Evolutionary conservation across 2,888 invertebrate genomes (phyloP).

Genomic region (Trachelus iudaicus): DNA sequence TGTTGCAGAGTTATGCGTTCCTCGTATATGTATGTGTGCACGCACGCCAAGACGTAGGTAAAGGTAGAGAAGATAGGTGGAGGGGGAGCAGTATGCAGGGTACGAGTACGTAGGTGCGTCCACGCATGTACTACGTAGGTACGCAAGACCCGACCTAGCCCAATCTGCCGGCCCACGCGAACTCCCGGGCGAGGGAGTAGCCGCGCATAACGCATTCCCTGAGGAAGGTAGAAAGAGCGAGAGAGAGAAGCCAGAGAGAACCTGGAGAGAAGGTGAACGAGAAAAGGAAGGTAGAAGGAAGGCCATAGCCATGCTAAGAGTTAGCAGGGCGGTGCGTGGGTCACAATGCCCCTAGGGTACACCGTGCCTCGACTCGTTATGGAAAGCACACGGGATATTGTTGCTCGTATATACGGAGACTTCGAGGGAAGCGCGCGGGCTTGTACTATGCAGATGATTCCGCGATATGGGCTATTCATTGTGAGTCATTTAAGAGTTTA

Average conservation of each 20-base stretch:
- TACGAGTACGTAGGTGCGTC: neutral
- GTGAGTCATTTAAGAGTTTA: conserved; percentile 58
- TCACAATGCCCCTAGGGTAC: conserved; percentile 55
- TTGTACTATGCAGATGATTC: conserved; percentile 62
- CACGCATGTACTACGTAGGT: conserved; percentile 15
- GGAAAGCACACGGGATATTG: conserved; percentile 54
- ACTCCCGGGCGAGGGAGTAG: conserved; percentile 46
- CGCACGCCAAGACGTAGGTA: conserved; percentile 9
- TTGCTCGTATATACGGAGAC: conserved; percentile 53
- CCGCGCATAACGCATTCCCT: conserved; percentile 43
- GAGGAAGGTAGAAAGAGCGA: conserved; percentile 27
- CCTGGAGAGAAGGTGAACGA: conserved; percentile 26
- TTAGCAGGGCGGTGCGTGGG: conserved; percentile 60
- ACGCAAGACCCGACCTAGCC: conserved; percentile 51
- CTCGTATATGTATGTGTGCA: conserved; percentile 11
- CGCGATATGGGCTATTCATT: conserved; percentile 60
- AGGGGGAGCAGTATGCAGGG: neutral
- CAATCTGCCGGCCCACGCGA: conserved; percentile 53
- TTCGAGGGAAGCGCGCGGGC: conserved; percentile 45
- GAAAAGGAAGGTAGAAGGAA: conserved; percentile 37
- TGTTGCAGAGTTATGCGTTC: conserved; percentile 44
- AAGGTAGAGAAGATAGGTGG: neutral
- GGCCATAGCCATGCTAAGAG: conserved; percentile 41
- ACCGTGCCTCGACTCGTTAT: conserved; percentile 50
- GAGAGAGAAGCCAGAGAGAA: conserved; percentile 24